Evolutionary conservation across 1,140 invertebrate species (phyloP).

Genomic region (Rhizoglyphus robini): DNA sequence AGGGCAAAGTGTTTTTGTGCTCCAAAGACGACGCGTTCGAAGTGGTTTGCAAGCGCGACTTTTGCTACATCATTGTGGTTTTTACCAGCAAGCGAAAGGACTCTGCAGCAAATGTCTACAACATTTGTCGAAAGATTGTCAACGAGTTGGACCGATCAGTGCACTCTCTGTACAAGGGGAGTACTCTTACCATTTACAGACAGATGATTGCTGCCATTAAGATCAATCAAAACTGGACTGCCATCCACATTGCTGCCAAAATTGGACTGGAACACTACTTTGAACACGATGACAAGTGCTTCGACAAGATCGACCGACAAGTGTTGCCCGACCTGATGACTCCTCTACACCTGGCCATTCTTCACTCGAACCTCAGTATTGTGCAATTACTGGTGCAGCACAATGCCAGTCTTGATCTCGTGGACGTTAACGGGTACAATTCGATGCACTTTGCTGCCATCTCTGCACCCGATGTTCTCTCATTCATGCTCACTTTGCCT

Average conservation of each 20-base stretch:
- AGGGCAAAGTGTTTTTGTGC: too few species aligned
- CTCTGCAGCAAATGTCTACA: background rate
- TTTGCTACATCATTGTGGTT: background rate
- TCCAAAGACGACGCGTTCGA: too few species aligned
- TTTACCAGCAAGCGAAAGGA: background rate
- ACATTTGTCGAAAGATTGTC: background rate
- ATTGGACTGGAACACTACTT: background rate
- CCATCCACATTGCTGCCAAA: constrained; percentile 15
- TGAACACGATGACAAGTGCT: background rate
- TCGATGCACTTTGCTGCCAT: constrained; percentile 21
- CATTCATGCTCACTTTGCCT: background rate
- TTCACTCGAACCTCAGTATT: background rate
- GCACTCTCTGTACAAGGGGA: background rate
- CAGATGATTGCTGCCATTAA: background rate
- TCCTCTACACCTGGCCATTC: constrained; percentile 20
- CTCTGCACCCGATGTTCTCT: background rate
- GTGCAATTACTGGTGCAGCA: constrained; percentile 4
- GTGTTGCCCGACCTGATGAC: background rate
- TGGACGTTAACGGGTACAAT: constrained; percentile 6
- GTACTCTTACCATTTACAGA: background rate
- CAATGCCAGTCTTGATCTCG: background rate
- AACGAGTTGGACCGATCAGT: background rate
- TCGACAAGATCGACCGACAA: background rate
- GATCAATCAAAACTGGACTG: background rate
- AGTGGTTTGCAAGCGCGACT: background rate